Evolutionary conservation across 1,140 invertebrate genomes (phyloP), one percentile per base, ranked within the genome.

Genomic region (Cydia amplana): DNA sequence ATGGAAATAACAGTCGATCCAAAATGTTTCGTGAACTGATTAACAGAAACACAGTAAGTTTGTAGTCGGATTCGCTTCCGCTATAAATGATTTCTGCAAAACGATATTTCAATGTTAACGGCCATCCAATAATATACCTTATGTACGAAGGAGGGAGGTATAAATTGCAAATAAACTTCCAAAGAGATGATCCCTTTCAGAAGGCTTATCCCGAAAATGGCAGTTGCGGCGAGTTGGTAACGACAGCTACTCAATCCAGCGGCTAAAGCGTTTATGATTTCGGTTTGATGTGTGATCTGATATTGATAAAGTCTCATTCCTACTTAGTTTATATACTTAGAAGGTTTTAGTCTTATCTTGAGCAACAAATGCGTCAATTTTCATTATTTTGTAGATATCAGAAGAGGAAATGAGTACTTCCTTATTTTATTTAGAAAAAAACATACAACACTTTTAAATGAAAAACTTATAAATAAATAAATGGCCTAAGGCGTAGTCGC

Each of bases 221-320:
- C 55, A 60, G 55, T 60, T 60, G 55, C n/a, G 55, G 55, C 20
- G 49, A 51, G 55, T 60, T 60, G 20, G 20, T 23, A 23, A 60
- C 20, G 20, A 60, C 55, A 55, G n/a, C n/a, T 55, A 55, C 51
- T 55, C 51, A 18, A 55, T 18, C 51, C n/a, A 55, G 51, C 51
- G n/a, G 51, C 51, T 55, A 55, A 55, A 23, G 55, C 12, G 55
- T 60, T 10, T 60, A 23, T 60, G 55, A 55, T 60, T 20, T 60
- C 20, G 20, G 23, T 60, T 60, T 60, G 20, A 18, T 60, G 20
- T 23, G 55, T 60, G n/a, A n/a, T 60, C n/a, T 23, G 20, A 4
- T 1, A 60, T 23, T 55, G 51, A 55, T 9, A 18, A 7, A 1
- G 51, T 55, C 16, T 18, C 7, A 18, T 16, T 9, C 4, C 6